Evolutionary conservation across 2,797 vertebrate species (phyloP).

Genomic region (Myoxocephalus aenaeus): DNA sequence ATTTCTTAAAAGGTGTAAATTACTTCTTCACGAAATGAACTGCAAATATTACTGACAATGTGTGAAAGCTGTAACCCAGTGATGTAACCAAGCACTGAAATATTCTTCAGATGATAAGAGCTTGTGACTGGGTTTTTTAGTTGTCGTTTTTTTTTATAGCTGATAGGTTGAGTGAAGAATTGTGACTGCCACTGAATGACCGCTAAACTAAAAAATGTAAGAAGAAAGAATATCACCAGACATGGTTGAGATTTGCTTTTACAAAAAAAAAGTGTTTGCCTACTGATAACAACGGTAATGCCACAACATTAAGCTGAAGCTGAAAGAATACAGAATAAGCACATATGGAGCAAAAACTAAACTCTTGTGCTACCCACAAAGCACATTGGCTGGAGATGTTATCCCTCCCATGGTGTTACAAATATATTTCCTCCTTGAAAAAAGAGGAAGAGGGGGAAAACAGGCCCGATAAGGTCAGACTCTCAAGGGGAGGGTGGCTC

Average conservation of each 20-base stretch:
- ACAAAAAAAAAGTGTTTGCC: constrained; percentile 23
- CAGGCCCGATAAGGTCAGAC: constrained; percentile 29
- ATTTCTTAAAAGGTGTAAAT: constrained; percentile 59
- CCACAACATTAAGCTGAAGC: neutral
- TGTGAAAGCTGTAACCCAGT: constrained; percentile 35
- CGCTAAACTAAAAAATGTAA: constrained; percentile 27
- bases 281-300: constrained; percentile 8
- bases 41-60: constrained; percentile 45
- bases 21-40: constrained; percentile 34
- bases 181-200: constrained; percentile 35
- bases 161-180: constrained; percentile 44
- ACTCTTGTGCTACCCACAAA: neutral
- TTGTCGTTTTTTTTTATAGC: constrained; percentile 36
- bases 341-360: constrained; percentile 16
- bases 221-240: constrained; percentile 18
- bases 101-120: constrained; percentile 49
- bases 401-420: neutral
- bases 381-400: neutral
- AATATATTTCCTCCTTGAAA: neutral
- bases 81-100: constrained; percentile 47
- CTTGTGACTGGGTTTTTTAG: constrained; percentile 19
- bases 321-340: neutral
- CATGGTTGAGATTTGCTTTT: constrained; percentile 26
- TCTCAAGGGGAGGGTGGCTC: constrained; percentile 26
- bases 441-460: neutral